Evolutionary conservation across 2,888 invertebrate genomes (phyloP).

Genomic region (Emmelina monodactyla): DNA sequence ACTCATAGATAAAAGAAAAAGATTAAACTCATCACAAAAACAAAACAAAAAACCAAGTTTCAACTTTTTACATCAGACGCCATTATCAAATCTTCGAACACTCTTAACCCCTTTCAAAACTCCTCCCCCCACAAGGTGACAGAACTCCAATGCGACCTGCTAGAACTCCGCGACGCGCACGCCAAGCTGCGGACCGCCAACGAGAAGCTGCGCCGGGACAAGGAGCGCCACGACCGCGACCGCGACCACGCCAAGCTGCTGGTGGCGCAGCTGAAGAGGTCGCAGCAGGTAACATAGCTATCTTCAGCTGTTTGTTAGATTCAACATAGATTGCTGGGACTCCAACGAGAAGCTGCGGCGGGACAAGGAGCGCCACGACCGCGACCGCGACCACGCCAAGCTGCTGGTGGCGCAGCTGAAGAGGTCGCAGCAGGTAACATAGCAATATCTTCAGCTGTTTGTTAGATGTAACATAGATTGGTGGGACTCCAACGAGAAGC

Average conservation of each 20-base stretch:
- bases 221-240: conserved; percentile 85
- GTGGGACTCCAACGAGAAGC: conserved; percentile 90
- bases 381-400: conserved; percentile 73
- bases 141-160: conserved; percentile 85
- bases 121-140: too few relatives aligned
- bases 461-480: too few relatives aligned
- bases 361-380: conserved; percentile 86
- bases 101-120: too few relatives aligned
- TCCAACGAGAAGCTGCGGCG: conserved; percentile 87
- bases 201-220: conserved; percentile 87
- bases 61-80: too few relatives aligned
- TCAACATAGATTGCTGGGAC: too few relatives aligned
- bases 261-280: conserved; percentile 51
- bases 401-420: conserved; percentile 52
- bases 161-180: conserved; percentile 90
- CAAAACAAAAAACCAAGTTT: too few relatives aligned
- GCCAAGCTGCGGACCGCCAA: conserved; percentile 90
- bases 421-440: conserved; percentile 56
- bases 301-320: neutral
- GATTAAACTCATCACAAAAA: too few relatives aligned
- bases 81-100: too few relatives aligned
- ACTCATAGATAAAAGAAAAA: too few relatives aligned
- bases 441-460: too few relatives aligned
- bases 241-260: conserved; percentile 68
- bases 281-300: conserved; percentile 62